These are phyloP conservation scores for Drosophila seclusa DNA, from an alignment of 2,888 invertebrate genomes.

Conservation along the genomic window DNA sequence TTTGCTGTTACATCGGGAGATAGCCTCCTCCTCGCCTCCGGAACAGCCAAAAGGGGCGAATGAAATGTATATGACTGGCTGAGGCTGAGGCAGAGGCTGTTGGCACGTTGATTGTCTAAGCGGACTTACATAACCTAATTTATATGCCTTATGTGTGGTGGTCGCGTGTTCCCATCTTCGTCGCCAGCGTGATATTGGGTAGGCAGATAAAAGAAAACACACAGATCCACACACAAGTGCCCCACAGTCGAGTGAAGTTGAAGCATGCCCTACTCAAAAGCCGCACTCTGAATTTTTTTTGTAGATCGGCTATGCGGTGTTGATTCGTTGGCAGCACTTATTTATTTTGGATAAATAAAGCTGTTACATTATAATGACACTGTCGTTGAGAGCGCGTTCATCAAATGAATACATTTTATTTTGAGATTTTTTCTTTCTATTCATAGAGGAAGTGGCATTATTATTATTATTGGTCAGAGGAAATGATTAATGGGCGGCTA, in stretches of 20 bases:
- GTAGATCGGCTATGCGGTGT: constrained; percentile 1
- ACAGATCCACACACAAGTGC: constrained; percentile 60
- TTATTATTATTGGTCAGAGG: constrained; percentile 41
- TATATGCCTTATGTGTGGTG: constrained; percentile 47
- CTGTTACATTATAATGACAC: constrained; percentile 63
- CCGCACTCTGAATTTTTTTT: constrained; percentile 14
- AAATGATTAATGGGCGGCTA: constrained; percentile 64
- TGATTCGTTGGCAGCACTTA: constrained; percentile 34
- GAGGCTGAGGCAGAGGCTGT: constrained; percentile 4
- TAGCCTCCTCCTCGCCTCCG: background rate
- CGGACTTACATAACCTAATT: constrained; percentile 69
- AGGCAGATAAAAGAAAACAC: constrained; percentile 52
- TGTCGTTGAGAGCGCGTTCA: constrained; percentile 6
- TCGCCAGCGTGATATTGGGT: constrained; percentile 66
- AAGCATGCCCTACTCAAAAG: constrained; percentile 51
- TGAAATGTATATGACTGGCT: constrained; percentile 57
- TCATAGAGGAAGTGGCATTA: constrained; percentile 50
- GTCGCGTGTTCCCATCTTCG: constrained; percentile 67
- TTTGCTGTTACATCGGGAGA: constrained; percentile 23
- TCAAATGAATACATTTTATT: constrained; percentile 19
- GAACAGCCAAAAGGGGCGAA: constrained; percentile 35
- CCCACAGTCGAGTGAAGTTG: constrained; percentile 38
- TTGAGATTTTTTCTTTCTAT: background rate
- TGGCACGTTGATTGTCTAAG: constrained; percentile 56
- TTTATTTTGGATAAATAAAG: constrained; percentile 56